Conservation (phyloP, 2,888 invertebrate species). For the Nesidiocoris tenuis region DNA sequence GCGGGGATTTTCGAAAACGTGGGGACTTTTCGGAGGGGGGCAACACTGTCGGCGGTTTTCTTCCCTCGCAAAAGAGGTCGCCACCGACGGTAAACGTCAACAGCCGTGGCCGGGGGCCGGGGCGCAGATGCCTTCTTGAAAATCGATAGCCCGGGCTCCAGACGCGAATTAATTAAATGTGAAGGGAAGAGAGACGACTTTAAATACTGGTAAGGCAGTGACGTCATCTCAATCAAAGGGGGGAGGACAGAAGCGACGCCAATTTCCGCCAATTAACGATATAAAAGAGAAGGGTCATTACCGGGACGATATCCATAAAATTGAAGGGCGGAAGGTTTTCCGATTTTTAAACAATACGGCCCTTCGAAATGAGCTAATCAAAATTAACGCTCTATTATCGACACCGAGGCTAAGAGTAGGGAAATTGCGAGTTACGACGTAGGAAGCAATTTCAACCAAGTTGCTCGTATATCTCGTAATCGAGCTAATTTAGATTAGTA, state of each 20-base stretch:
- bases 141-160: background rate
- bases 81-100: background rate
- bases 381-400: background rate
- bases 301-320: background rate
- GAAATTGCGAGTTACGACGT: background rate
- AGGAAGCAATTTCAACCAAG: no score
- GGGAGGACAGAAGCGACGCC: background rate
- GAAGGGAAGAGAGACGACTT: background rate
- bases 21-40: background rate
- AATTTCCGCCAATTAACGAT: background rate
- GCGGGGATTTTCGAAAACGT: background rate
- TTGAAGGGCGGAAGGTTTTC: background rate
- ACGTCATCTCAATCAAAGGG: background rate
- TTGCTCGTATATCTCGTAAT: no score
- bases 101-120: no score
- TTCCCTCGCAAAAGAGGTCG: background rate
- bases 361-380: background rate
- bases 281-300: background rate
- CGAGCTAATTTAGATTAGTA: no score
- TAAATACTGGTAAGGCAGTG: background rate
- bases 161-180: background rate
- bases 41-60: background rate
- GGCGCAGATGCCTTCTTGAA: background rate
- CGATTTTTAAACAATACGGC: background rate
- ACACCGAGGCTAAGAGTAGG: background rate